Evolutionary conservation across 2,113 vertebrate genomes (phyloP).

Genomic region (Athene cunicularia): DNA sequence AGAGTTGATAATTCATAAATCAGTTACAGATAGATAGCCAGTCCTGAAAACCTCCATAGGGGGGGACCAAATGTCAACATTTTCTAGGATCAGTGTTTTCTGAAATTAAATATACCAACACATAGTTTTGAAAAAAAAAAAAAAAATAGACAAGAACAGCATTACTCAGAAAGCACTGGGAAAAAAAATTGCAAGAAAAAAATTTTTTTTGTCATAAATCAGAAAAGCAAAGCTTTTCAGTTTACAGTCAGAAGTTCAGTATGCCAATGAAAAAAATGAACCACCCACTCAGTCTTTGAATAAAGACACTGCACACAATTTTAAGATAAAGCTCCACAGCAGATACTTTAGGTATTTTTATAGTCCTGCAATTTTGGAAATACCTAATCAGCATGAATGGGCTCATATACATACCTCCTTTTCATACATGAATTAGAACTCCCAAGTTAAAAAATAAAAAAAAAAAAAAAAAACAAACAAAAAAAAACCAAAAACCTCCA

Average conservation of each 20-base stretch:
- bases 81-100: background rate
- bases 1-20: background rate
- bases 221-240: background rate
- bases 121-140: background rate
- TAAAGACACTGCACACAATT: background rate
- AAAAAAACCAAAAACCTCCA: background rate
- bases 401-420: background rate
- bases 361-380: background rate
- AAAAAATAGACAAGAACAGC: background rate
- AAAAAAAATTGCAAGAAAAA: background rate
- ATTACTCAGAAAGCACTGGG: background rate
- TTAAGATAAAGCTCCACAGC: background rate
- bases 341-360: background rate
- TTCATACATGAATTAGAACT: rapidly evolving
- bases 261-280: background rate
- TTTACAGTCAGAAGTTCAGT: background rate
- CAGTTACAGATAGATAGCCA: background rate
- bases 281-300: background rate
- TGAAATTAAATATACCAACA: background rate
- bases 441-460: background rate
- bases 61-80: background rate
- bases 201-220: background rate
- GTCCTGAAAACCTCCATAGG: background rate
- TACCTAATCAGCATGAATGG: background rate
- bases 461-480: background rate